Evolutionary conservation across 2,888 invertebrate genomes (phyloP).

Genomic region (Drosophila kanekoi): DNA sequence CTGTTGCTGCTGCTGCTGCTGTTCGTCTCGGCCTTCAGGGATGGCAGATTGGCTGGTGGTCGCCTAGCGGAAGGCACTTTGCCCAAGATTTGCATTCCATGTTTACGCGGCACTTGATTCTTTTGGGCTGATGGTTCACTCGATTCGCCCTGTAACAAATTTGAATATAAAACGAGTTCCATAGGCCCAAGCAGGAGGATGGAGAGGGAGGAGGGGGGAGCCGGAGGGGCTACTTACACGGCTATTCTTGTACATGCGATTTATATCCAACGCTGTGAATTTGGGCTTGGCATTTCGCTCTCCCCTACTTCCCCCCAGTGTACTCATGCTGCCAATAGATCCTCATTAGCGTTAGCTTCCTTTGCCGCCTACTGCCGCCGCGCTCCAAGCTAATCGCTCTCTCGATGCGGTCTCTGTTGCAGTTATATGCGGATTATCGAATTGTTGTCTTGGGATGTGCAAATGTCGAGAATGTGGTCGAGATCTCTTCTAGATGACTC

Average conservation of each 20-base stretch:
- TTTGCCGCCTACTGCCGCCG: conserved; percentile 75
- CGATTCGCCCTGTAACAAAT: conserved; percentile 90
- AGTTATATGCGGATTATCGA: conserved; percentile 18
- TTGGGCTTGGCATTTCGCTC: conserved; percentile 91
- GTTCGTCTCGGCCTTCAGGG: conserved; percentile 96
- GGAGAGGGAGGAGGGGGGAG: too few relatives aligned
- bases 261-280: conserved; percentile 98
- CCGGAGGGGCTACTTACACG: too few relatives aligned
- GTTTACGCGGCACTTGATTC: conserved; percentile 96
- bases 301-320: conserved; percentile 86
- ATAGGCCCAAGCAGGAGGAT: too few relatives aligned
- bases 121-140: conserved; percentile 95
- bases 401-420: conserved; percentile 31
- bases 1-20: conserved; percentile 56
- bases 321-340: conserved; percentile 86
- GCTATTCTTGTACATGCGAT: conserved; percentile 96
- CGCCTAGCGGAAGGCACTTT: conserved; percentile 99
- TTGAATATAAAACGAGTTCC: not conserved
- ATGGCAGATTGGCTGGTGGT: conserved; percentile 99
- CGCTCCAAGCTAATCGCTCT: conserved; percentile 74
- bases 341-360: conserved; percentile 86
- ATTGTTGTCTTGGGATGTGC: not conserved
- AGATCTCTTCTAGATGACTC: conserved; percentile 29
- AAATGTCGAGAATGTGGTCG: conserved; percentile 10
- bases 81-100: conserved; percentile 99